Evolutionary conservation across 2,113 vertebrate species (phyloP).

Genomic region (Oxyruncus cristatus): DNA sequence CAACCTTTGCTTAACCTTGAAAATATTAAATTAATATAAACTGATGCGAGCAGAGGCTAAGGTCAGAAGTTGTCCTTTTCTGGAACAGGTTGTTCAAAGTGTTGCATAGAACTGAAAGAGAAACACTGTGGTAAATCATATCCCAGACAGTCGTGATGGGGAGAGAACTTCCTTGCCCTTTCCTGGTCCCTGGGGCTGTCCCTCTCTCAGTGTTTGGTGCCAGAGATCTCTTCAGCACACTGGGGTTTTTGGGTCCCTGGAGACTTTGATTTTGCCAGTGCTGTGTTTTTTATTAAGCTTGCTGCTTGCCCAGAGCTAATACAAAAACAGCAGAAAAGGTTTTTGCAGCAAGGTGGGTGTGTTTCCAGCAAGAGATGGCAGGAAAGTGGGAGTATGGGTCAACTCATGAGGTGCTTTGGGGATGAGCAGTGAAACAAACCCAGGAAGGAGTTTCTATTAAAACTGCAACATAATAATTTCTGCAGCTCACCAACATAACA

Average conservation of each 20-base stretch:
- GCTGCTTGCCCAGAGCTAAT: not conserved
- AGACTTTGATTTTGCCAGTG: not conserved
- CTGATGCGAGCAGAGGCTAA: not conserved
- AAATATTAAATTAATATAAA: slow-evolving; percentile 33
- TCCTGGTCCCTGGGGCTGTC: not conserved
- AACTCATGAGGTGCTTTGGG: not conserved
- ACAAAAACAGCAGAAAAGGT: not conserved
- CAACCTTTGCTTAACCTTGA: slow-evolving; percentile 17
- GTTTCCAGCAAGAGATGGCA: not conserved
- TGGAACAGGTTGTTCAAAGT: not conserved
- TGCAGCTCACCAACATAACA: not conserved
- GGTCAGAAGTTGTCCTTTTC: not conserved
- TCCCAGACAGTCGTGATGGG: not conserved
- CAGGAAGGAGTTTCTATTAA: not conserved
- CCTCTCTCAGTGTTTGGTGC: not conserved
- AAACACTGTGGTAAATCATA: not conserved
- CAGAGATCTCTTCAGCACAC: not conserved
- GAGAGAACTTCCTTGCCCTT: not conserved
- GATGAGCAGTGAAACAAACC: not conserved
- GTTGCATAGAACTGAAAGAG: not conserved
- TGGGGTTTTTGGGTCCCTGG: not conserved
- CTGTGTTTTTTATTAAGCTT: not conserved
- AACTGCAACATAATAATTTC: not conserved
- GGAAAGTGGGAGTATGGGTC: not conserved
- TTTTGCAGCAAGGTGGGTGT: not conserved